Conservation (phyloP, 2,797 vertebrate species). For the Microctenopoma steveboyesi region DNA sequence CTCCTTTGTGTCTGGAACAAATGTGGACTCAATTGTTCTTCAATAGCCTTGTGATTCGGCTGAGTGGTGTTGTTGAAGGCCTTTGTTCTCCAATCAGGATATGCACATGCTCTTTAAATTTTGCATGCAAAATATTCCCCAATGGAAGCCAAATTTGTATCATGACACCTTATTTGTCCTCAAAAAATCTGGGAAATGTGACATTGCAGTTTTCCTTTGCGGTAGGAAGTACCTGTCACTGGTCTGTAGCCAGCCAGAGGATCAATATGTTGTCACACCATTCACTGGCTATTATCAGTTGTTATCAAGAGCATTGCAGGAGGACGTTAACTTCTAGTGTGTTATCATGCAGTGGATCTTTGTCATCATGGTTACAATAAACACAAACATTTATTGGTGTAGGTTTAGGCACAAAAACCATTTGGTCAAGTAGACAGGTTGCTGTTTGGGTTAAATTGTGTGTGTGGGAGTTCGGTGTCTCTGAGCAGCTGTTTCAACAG, state of each 20-base stretch:
- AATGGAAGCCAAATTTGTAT: not conserved
- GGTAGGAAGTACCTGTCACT: not conserved
- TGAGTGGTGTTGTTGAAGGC: slow-evolving; percentile 22
- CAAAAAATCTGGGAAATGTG: not conserved
- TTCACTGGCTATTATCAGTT: not conserved
- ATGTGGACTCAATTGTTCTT: slow-evolving; percentile 34
- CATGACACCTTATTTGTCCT: not conserved
- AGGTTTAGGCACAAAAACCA: too few species aligned
- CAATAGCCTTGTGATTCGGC: slow-evolving; percentile 23
- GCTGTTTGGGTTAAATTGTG: not conserved
- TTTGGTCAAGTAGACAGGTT: too few species aligned
- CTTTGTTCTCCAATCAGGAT: slow-evolving; percentile 51
- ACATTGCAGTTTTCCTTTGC: too few species aligned
- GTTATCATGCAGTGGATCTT: too few species aligned
- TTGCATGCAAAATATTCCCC: slow-evolving; percentile 16
- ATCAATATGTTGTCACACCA: not conserved
- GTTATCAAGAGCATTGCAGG: not conserved
- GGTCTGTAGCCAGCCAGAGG: not conserved
- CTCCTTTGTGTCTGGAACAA: slow-evolving; percentile 51
- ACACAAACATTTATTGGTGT: too few species aligned
- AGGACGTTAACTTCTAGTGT: too few species aligned
- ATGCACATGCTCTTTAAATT: slow-evolving; percentile 25
- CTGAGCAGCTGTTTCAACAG: slow-evolving; percentile 54
- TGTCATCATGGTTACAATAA: too few species aligned
- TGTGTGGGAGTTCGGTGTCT: slow-evolving; percentile 26